These are phyloP conservation scores for Adela reaumurella DNA, from an alignment of 2,888 invertebrate genomes.

Conservation along the genomic window DNA sequence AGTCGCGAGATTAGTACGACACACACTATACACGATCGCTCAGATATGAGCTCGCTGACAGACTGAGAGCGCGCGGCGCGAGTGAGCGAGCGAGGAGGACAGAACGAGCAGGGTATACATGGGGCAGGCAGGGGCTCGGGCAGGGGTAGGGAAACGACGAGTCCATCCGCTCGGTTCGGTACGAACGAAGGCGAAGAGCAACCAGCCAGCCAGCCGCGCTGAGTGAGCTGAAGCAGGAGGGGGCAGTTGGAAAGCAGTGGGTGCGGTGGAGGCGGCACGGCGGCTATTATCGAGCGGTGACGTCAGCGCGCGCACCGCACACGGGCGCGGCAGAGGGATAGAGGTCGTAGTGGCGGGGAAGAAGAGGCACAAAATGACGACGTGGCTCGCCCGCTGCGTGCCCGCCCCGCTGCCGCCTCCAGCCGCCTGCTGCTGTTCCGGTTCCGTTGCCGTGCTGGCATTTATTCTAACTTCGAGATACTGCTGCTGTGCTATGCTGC, in stretches of 20 bases:
- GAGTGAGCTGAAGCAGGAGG: too few relatives aligned
- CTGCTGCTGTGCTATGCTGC: too few relatives aligned
- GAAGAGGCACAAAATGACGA: constrained; percentile 27
- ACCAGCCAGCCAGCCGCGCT: background rate
- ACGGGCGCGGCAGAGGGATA: constrained; percentile 18
- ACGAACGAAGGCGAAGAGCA: too few relatives aligned
- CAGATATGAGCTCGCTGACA: constrained; percentile 31
- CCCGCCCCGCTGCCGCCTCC: constrained; percentile 14
- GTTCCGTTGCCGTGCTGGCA: too few relatives aligned
- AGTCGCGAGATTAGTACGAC: constrained; percentile 15
- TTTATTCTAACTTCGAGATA: too few relatives aligned
- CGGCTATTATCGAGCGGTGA: constrained; percentile 56
- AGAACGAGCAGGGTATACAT: background rate
- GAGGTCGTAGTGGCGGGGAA: constrained; percentile 20
- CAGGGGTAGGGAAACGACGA: too few relatives aligned
- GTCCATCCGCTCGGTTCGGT: too few relatives aligned
- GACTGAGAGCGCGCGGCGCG: constrained; percentile 23
- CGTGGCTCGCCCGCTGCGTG: constrained; percentile 37
- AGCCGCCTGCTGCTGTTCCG: too few relatives aligned
- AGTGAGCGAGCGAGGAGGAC: constrained; percentile 8
- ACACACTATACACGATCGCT: constrained; percentile 23
- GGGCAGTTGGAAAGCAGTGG: background rate
- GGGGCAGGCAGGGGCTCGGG: constrained; percentile 1
- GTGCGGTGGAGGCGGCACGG: constrained; percentile 11
- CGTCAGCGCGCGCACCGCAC: constrained; percentile 55